Evolutionary conservation across 2,797 vertebrate genomes (phyloP).

Genomic region (Halcyon badia): DNA sequence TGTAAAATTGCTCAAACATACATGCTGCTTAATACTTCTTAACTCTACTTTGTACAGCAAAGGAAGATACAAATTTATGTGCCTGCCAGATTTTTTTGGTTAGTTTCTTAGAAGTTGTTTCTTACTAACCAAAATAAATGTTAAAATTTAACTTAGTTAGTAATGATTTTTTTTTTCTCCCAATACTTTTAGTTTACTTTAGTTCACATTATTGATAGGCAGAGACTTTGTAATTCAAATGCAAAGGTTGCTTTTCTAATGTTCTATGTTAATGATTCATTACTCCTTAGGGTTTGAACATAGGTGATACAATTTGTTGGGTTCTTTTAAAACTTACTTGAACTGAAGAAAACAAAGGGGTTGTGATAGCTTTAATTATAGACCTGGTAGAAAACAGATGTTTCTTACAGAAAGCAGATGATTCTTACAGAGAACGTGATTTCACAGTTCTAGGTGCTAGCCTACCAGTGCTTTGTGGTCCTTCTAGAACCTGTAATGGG

Average conservation of each 20-base stretch:
- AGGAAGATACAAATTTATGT: background rate
- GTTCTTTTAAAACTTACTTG: background rate
- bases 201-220: background rate
- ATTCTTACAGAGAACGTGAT: background rate
- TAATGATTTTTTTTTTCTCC: background rate
- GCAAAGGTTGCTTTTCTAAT: background rate
- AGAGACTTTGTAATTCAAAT: background rate
- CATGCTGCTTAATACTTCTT: background rate
- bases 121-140: background rate
- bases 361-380: background rate
- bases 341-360: background rate
- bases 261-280: background rate
- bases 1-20: background rate
- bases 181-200: background rate
- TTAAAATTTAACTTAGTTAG: background rate
- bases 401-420: background rate
- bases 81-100: background rate
- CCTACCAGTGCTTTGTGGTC: background rate
- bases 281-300: background rate
- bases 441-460: background rate
- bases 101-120: background rate
- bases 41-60: background rate
- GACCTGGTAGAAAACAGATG: background rate
- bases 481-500: background rate
- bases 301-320: background rate